A percentile compares a stretch with the other conserved stretches of the same genome.
These are phyloP conservation scores for Drosophila nebulosa DNA, from an alignment of 1,140 invertebrate genomes.

Conservation along the genomic window DNA sequence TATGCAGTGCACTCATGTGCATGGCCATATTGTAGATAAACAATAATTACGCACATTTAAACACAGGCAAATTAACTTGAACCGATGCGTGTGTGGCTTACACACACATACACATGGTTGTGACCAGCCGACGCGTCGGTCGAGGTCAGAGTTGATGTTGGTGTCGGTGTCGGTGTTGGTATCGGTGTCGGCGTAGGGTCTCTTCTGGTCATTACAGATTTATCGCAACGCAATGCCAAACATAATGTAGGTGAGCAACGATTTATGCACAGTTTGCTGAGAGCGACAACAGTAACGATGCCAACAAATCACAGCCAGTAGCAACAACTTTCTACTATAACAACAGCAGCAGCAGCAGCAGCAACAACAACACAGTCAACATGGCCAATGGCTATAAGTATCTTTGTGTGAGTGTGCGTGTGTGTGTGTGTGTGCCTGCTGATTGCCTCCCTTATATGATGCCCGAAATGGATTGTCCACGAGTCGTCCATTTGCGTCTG, in stretches of 20 bases:
- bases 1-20: conserved; percentile 26
- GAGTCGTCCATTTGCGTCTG: conserved; percentile 1
- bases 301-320: conserved; percentile 68
- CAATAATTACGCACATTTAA: conserved; percentile 76
- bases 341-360: conserved; percentile 21
- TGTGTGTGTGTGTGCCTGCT: conserved; percentile 9
- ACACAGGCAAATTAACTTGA: conserved; percentile 70
- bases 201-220: conserved; percentile 65
- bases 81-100: background rate
- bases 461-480: conserved; percentile 8
- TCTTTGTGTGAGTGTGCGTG: background rate
- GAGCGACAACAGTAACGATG: conserved; percentile 77
- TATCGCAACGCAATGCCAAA: conserved; percentile 50
- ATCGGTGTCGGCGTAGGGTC: background rate
- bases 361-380: conserved; percentile 28
- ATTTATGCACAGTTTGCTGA: conserved; percentile 76
- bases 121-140: conserved; percentile 1
- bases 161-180: conserved; percentile 18
- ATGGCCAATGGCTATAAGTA: conserved; percentile 29
- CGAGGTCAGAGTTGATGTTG: conserved; percentile 7
- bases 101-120: background rate
- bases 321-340: conserved; percentile 16
- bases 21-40: conserved; percentile 60
- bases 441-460: conserved; percentile 34
- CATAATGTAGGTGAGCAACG: conserved; percentile 70